These are phyloP conservation scores for Tiaroga cobitis DNA, from an alignment of 2,797 vertebrate species.

Conservation along the genomic window DNA sequence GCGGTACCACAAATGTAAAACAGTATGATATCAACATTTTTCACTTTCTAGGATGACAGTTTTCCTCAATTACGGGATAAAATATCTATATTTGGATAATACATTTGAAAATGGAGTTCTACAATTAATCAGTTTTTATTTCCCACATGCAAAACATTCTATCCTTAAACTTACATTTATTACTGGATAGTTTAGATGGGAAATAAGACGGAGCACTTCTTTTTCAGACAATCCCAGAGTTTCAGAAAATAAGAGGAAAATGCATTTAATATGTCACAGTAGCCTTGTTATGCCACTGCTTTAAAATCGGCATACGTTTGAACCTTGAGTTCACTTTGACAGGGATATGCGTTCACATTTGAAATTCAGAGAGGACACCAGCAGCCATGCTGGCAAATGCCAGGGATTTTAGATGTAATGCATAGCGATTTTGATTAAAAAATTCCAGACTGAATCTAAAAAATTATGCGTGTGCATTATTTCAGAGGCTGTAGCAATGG, in stretches of 20 bases:
- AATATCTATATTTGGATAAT: too few species aligned
- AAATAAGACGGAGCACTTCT: not conserved
- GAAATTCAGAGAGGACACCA: not conserved
- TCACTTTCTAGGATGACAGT: not conserved
- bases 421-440: not conserved
- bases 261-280: conserved; percentile 4
- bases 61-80: not conserved
- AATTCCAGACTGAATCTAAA: not conserved
- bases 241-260: not conserved
- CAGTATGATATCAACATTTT: not conserved
- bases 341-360: not conserved
- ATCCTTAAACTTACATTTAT: not conserved
- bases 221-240: not conserved
- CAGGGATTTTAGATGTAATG: conserved; percentile 5
- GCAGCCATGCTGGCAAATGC: conserved; percentile 12
- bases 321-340: conserved; percentile 26
- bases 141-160: not conserved
- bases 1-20: not conserved
- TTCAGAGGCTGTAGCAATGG: not conserved
- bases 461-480: not conserved
- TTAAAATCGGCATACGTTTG: conserved; percentile 2
- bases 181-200: not conserved
- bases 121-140: not conserved
- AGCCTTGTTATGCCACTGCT: conserved; percentile 11
- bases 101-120: not conserved